A percentile compares a stretch with the other conserved stretches of the same genome.
Evolutionary conservation across 2,113 vertebrate species (phyloP).

Genomic region (Edolisoma coerulescens): DNA sequence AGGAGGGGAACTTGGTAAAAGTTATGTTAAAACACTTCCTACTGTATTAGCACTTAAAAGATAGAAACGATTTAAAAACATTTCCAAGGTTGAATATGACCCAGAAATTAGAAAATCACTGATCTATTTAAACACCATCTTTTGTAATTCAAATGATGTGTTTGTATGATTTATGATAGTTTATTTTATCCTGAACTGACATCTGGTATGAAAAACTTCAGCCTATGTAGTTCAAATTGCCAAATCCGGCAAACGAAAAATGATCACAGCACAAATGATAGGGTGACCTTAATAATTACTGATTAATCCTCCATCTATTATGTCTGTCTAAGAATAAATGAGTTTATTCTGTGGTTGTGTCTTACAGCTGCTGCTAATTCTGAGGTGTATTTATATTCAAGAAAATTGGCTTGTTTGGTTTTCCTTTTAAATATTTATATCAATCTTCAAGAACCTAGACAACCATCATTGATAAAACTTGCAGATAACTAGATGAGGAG

Average conservation of each 20-base stretch:
- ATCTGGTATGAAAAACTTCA: not conserved
- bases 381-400: not conserved
- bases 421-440: not conserved
- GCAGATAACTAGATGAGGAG: not conserved
- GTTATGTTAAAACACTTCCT: not conserved
- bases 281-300: not conserved
- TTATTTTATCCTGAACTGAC: not conserved
- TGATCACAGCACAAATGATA: not conserved
- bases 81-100: not conserved
- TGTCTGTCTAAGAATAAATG: not conserved
- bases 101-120: not conserved
- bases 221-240: not conserved
- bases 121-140: not conserved
- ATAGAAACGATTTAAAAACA: not conserved
- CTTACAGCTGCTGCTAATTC: not conserved
- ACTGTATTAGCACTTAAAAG: not conserved
- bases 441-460: not conserved
- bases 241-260: not conserved
- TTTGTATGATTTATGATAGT: not conserved
- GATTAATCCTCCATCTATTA: not conserved
- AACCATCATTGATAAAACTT: not conserved
- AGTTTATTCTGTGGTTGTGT: not conserved
- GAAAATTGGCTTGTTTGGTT: not conserved
- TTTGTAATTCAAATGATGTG: not conserved
- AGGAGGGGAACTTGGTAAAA: not conserved